A percentile compares a stretch with the other conserved stretches of the same genome.
phyloP scores from a whole-genome alignment of 2,888 invertebrate genomes.

The Phoronis australis region DNA sequence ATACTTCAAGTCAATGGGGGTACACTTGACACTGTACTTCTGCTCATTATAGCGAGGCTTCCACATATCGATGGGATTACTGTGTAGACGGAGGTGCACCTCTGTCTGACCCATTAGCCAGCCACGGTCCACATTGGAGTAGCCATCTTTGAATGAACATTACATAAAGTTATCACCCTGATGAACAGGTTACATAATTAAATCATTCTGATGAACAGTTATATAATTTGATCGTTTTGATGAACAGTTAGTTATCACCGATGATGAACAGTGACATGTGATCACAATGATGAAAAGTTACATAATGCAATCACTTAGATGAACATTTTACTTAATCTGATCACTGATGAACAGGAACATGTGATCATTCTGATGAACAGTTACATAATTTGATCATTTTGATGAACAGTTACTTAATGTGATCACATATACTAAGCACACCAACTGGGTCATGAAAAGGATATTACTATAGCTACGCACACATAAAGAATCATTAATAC shows the following conservation, averaged over 20 bases:
- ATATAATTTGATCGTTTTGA: not conserved
- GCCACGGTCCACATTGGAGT: slow-evolving; percentile 19
- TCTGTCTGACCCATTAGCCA: slow-evolving; percentile 33
- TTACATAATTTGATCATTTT: not conserved
- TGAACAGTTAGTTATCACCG: not conserved
- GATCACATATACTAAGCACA: too few species aligned
- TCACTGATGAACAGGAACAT: not conserved
- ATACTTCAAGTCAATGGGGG: slow-evolving; percentile 20
- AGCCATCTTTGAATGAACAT: slow-evolving; percentile 16
- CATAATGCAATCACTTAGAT: too few species aligned
- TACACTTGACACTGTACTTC: slow-evolving; percentile 32
- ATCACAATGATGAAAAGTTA: not conserved
- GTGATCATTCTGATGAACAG: not conserved
- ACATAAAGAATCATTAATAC: too few species aligned
- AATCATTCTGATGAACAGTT: not conserved
- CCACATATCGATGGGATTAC: slow-evolving; percentile 33
- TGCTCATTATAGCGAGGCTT: slow-evolving; percentile 25
- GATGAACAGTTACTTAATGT: too few species aligned
- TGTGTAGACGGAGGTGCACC: slow-evolving; percentile 29
- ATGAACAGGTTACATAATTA: not conserved
- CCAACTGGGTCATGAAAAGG: too few species aligned
- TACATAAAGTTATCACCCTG: not conserved
- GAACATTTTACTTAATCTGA: not conserved
- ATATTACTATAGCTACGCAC: too few species aligned
- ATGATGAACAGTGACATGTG: not conserved